Conservation (phyloP, 2,888 invertebrate species). For the Trachelus troglodyta region DNA sequence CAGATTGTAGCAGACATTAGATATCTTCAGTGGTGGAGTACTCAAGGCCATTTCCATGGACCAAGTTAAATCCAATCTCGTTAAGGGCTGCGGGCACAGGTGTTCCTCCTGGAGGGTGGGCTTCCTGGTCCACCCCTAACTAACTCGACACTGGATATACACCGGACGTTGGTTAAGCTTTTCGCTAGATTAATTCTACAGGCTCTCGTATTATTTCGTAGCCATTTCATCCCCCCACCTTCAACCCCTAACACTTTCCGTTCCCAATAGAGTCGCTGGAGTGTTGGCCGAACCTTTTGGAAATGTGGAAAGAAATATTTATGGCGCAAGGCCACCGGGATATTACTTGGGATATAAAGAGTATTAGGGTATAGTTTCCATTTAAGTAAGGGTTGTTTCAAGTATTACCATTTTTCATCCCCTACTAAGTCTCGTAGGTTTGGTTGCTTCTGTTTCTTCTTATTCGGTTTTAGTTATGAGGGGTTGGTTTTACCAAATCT, state of each 20-base stretch:
- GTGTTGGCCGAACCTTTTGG: neutral
- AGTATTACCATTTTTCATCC: neutral
- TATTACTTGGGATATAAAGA: neutral
- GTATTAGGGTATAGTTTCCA: neutral
- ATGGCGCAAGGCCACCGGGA: neutral
- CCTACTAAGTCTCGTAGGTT: neutral
- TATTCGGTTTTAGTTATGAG: neutral
- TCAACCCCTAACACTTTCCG: neutral
- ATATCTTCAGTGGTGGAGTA: neutral
- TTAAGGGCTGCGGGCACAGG: constrained; percentile 33
- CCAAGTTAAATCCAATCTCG: constrained; percentile 20
- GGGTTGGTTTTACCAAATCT: neutral
- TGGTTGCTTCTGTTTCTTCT: neutral
- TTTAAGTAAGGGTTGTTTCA: neutral
- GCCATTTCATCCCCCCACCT: neutral
- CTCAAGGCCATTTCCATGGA: neutral
- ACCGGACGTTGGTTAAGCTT: constrained; percentile 31
- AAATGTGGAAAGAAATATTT: neutral
- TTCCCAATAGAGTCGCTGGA: neutral
- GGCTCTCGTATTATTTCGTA: constrained; percentile 10
- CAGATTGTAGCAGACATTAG: neutral
- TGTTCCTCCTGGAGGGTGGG: constrained; percentile 20
- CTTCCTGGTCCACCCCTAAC: neutral
- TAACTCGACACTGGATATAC: neutral
- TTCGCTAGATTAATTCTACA: constrained; percentile 52